Percentiles rank a stretch among this genome's conserved stretches.
These are phyloP conservation scores for Andrena minutula DNA, from an alignment of 2,888 invertebrate species.

Conservation along the genomic window DNA sequence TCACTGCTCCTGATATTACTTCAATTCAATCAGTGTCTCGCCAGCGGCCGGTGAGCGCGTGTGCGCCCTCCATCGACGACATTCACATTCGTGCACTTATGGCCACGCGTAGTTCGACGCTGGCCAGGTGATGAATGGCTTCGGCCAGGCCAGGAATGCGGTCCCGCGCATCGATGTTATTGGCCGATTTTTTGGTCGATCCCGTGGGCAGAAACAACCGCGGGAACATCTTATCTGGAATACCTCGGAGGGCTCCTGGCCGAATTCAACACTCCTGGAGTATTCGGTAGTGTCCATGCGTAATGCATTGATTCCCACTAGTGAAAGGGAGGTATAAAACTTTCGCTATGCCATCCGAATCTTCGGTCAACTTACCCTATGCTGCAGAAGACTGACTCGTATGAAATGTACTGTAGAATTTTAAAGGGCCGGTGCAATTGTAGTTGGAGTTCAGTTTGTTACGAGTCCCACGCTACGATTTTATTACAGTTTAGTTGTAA, in stretches of 20 bases:
- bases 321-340: background rate
- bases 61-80: slow-evolving; percentile 46
- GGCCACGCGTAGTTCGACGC: slow-evolving; percentile 60
- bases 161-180: slow-evolving; percentile 79
- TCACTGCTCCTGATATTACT: slow-evolving; percentile 85
- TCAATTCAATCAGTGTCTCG: slow-evolving; percentile 85
- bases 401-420: no score
- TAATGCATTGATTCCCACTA: background rate
- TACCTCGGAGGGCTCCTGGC: background rate
- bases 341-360: no score
- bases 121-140: slow-evolving; percentile 78
- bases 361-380: no score
- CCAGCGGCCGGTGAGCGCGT: slow-evolving; percentile 74
- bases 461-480: background rate
- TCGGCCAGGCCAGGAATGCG: slow-evolving; percentile 77
- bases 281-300: background rate
- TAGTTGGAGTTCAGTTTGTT: background rate
- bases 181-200: slow-evolving; percentile 71
- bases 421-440: no score
- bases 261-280: background rate
- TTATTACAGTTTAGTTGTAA: background rate
- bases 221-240: slow-evolving; percentile 52
- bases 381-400: no score
- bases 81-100: slow-evolving; percentile 63
- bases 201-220: slow-evolving; percentile 46